Evolutionary conservation across 2,888 invertebrate genomes (phyloP).

Genomic region (Coenonympha arcania): DNA sequence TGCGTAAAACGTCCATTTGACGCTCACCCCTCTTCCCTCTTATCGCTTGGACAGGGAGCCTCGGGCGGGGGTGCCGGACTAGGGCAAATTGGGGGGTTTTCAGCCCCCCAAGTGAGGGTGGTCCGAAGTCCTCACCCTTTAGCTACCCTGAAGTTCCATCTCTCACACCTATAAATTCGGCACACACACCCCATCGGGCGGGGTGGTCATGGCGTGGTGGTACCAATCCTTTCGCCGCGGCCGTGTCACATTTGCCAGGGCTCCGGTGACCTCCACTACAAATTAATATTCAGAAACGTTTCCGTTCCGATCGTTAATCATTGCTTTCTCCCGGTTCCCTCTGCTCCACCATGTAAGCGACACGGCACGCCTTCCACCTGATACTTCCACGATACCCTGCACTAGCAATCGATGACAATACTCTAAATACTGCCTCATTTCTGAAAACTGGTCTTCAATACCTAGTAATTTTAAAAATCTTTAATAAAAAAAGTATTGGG

Average conservation of each 20-base stretch:
- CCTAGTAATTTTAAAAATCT: no score
- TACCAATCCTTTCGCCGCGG: slow-evolving; percentile 70
- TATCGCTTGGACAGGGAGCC: slow-evolving; percentile 74
- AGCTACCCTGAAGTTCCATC: slow-evolving; percentile 74
- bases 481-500: no score
- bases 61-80: slow-evolving; percentile 72
- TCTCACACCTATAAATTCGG: slow-evolving; percentile 75
- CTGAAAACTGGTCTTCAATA: no score
- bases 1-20: slow-evolving; percentile 76
- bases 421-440: no score
- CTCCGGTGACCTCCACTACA: slow-evolving; percentile 70
- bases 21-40: slow-evolving; percentile 73
- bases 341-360: slow-evolving; percentile 20
- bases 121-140: slow-evolving; percentile 74
- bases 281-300: slow-evolving; percentile 74
- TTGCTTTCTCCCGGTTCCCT: slow-evolving; percentile 56
- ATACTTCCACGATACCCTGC: no score
- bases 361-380: slow-evolving; percentile 24
- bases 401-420: no score
- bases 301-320: slow-evolving; percentile 70
- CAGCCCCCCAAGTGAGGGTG: slow-evolving; percentile 63
- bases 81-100: slow-evolving; percentile 69
- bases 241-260: slow-evolving; percentile 69
- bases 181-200: slow-evolving; percentile 69
- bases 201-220: slow-evolving; percentile 51